Percentiles rank a stretch among this genome's conserved stretches.
phyloP scores from a whole-genome alignment of 2,797 vertebrate species.

The Cetoscarus ocellatus region DNA sequence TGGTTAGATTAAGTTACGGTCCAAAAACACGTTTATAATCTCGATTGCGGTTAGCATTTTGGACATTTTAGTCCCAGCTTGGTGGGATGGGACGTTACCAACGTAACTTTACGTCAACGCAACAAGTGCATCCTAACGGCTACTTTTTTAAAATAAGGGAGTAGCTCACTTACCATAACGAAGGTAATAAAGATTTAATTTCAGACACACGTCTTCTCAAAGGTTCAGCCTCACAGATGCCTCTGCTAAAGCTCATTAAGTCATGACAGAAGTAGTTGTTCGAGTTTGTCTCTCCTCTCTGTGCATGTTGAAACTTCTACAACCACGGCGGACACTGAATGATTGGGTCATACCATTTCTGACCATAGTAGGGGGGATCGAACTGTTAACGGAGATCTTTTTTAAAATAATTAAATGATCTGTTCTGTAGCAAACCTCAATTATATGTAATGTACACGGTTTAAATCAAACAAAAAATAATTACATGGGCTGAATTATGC shows the following conservation, averaged over 20 bases:
- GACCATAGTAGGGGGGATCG: slow-evolving; percentile 15
- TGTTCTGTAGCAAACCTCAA: fast-evolving
- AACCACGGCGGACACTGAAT: slow-evolving; percentile 7
- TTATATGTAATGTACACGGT: fast-evolving
- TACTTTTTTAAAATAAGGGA: not conserved
- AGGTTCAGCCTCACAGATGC: not conserved
- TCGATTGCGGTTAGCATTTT: not conserved
- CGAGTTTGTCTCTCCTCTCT: not conserved
- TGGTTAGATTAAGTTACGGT: not conserved
- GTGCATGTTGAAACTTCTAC: slow-evolving; percentile 33
- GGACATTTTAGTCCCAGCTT: not conserved
- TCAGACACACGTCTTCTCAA: not conserved
- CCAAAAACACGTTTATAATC: not conserved
- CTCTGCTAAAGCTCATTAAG: not conserved
- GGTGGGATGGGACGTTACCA: slow-evolving; percentile 1
- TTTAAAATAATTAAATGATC: not conserved
- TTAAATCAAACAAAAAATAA: fast-evolving
- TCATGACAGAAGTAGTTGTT: not conserved
- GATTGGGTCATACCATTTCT: slow-evolving; percentile 52
- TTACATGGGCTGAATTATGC: fast-evolving
- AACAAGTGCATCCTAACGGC: slow-evolving; percentile 65
- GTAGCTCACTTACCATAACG: slow-evolving; percentile 54
- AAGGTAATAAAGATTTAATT: not conserved
- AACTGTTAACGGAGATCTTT: fast-evolving
- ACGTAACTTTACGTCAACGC: slow-evolving; percentile 15